A percentile compares a stretch with the other conserved stretches of the same genome.
These are phyloP conservation scores for Hemistola chrysoprasaria DNA, from an alignment of 2,888 invertebrate species.

Conservation along the genomic window DNA sequence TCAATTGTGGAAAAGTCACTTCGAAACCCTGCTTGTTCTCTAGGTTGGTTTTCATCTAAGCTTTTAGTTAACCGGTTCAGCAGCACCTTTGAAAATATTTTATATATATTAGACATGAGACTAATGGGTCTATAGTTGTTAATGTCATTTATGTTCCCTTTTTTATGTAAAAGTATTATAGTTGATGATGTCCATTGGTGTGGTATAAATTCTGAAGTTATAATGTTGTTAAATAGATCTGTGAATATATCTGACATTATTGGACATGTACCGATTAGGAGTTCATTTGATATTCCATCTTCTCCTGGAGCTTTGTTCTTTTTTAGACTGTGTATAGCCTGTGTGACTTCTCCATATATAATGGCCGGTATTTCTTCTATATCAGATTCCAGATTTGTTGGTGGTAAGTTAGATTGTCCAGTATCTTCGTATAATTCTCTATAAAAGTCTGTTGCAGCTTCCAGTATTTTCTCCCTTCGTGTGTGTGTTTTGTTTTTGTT, in stretches of 20 bases:
- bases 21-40: constrained; percentile 28
- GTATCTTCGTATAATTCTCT: constrained; percentile 4
- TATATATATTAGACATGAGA: constrained; percentile 25
- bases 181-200: constrained; percentile 22
- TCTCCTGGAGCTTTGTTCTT: constrained; percentile 4
- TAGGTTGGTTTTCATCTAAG: constrained; percentile 28
- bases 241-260: neutral
- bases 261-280: neutral
- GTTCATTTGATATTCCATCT: constrained; percentile 6
- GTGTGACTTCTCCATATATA: neutral
- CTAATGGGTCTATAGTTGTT: constrained; percentile 28
- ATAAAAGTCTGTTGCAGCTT: constrained; percentile 12
- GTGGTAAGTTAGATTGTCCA: too few species aligned
- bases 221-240: neutral
- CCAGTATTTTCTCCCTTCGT: constrained; percentile 10
- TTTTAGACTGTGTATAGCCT: constrained; percentile 1
- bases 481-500: constrained; percentile 2
- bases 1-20: constrained; percentile 23
- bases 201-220: neutral
- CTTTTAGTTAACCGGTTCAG: constrained; percentile 15
- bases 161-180: constrained; percentile 27
- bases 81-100: constrained; percentile 24
- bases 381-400: too few species aligned
- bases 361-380: neutral
- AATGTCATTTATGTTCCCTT: constrained; percentile 25